These are phyloP conservation scores for Protosalanx chinensis DNA, from an alignment of 2,797 vertebrate species.

Conservation along the genomic window DNA sequence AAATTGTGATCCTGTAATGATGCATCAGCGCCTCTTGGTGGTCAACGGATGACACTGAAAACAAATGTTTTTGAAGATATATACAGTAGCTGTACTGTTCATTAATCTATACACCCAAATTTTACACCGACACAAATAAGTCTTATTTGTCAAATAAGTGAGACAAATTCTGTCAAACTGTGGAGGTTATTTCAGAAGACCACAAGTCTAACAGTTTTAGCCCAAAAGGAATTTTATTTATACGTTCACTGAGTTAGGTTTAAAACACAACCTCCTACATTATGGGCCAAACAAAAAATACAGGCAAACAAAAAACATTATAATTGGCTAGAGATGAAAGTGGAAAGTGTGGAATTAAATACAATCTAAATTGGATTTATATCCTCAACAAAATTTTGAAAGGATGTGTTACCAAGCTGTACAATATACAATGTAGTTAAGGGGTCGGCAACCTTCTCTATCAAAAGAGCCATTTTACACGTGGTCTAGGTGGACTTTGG, in stretches of 20 bases:
- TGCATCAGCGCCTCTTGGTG: conserved; percentile 30
- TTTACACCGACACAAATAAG: not conserved
- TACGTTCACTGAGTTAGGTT: no score
- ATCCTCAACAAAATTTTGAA: no score
- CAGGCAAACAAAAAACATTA: not conserved
- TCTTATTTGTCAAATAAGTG: not conserved
- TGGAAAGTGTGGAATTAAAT: not conserved
- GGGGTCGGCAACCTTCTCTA: no score
- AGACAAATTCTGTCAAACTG: not conserved
- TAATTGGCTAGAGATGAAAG: not conserved
- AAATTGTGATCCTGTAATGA: not conserved
- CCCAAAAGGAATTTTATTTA: no score
- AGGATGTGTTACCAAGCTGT: no score
- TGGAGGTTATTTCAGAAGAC: not conserved
- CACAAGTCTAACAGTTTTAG: not conserved
- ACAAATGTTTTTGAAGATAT: not conserved
- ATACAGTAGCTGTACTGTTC: not conserved
- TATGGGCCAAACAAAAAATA: not conserved
- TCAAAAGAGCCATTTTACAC: no score
- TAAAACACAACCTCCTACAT: not conserved
- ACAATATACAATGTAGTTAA: no score
- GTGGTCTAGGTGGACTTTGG: no score
- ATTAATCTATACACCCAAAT: not conserved
- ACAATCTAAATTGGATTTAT: no score
- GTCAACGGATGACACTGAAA: conserved; percentile 1